phyloP scores from a whole-genome alignment of 2,888 invertebrate genomes.

The Diarsia dahlii region DNA sequence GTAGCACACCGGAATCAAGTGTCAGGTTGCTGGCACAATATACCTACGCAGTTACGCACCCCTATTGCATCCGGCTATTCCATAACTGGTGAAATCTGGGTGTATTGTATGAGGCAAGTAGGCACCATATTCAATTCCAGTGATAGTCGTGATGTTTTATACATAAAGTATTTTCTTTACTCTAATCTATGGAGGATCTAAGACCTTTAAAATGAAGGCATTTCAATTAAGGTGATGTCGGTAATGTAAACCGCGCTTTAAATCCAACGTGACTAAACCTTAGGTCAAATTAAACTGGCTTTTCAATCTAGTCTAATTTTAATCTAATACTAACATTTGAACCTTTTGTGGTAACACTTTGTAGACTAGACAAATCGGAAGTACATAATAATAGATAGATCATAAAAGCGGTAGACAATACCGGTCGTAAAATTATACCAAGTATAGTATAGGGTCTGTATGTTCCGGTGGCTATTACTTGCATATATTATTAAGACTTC shows the following conservation, averaged over 20 bases:
- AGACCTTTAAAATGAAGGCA: background rate
- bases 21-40: no score
- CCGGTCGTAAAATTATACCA: constrained; percentile 24
- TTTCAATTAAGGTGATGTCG: no score
- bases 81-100: background rate
- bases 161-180: background rate
- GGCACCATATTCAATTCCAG: no score
- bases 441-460: background rate
- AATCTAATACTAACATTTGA: constrained; percentile 15
- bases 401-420: constrained; percentile 41
- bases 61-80: no score
- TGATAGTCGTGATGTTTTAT: background rate
- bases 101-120: no score
- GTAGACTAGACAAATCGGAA: constrained; percentile 47
- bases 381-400: constrained; percentile 25
- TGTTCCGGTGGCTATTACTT: constrained; percentile 28
- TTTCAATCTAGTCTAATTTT: background rate
- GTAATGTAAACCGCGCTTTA: background rate
- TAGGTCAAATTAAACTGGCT: constrained; percentile 3
- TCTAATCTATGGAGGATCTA: no score
- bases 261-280: background rate
- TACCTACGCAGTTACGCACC: no score
- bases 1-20: background rate
- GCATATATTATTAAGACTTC: constrained; percentile 18
- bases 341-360: background rate